phyloP scores from a whole-genome alignment of 2,888 invertebrate genomes.

The Agonum fuliginosum region DNA sequence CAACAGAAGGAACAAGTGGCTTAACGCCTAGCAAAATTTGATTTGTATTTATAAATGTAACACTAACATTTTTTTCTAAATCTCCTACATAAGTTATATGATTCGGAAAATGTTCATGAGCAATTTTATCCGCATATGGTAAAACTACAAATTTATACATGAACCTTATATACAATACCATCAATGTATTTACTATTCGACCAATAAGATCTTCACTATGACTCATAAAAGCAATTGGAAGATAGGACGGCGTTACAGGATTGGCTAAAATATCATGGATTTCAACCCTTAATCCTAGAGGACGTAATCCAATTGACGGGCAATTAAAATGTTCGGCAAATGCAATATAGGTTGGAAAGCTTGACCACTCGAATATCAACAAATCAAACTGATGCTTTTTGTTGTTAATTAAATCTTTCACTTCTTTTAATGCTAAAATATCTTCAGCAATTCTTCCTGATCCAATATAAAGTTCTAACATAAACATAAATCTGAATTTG shows the following conservation, averaged over 20 bases:
- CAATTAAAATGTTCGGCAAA: slow-evolving; percentile 61
- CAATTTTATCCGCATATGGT: slow-evolving; percentile 59
- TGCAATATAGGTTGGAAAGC: slow-evolving; percentile 53
- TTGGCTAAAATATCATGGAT: slow-evolving; percentile 62
- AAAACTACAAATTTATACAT: slow-evolving; percentile 60
- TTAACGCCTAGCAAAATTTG: slow-evolving; percentile 60
- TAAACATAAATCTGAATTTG: not conserved
- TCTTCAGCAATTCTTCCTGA: slow-evolving; percentile 20
- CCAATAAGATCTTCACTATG: slow-evolving; percentile 56
- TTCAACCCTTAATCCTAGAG: slow-evolving; percentile 60
- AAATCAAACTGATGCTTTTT: slow-evolving; percentile 61
- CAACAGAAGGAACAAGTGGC: slow-evolving; percentile 61
- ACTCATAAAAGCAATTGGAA: slow-evolving; percentile 57
- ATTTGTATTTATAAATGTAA: slow-evolving; percentile 62
- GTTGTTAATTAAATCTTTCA: slow-evolving; percentile 55
- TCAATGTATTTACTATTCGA: slow-evolving; percentile 59
- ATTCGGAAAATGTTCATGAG: slow-evolving; percentile 58
- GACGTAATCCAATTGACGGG: slow-evolving; percentile 61
- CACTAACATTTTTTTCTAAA: slow-evolving; percentile 61
- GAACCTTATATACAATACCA: slow-evolving; percentile 58
- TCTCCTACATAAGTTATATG: slow-evolving; percentile 55
- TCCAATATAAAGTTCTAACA: not conserved
- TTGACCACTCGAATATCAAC: slow-evolving; percentile 60
- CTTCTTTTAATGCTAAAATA: slow-evolving; percentile 50
- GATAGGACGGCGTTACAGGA: slow-evolving; percentile 62